Evolutionary conservation across 2,797 vertebrate genomes (phyloP), one percentile per base, ranked within the genome.

Genomic region (Acanthurus leucopareius): DNA sequence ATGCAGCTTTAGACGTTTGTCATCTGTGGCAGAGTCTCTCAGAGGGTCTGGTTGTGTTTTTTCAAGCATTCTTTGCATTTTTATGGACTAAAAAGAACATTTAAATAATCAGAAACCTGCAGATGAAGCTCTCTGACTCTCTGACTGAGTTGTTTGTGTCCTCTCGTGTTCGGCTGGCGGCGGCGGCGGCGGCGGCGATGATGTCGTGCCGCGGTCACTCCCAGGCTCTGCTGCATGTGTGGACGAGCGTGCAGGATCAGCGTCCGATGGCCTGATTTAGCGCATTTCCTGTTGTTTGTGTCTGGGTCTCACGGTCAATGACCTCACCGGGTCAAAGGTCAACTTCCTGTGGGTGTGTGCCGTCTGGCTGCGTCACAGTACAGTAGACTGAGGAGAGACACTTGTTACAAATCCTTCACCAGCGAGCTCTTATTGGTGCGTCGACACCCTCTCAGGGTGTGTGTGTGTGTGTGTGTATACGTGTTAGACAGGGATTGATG

Each of bases 261-360:
- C 53, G 66, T 80, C 88, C 84, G 73, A 47, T 63, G 57, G 60
- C 72, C 72, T 81, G 70, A 83, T 90, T 87, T 78, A 75, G 70
- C 9, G 16, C n/a, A 66, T 86, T 89, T 92, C 82, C 88, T 89
- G 86, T 86, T 89, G 82, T 80, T 85, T 73, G 80, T 19, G 88
- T 93, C 86, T 88, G 79, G 57, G 62, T 89, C 82, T 72, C 78
- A 78, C 9, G 35, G 79, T 88, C 86, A 82, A 5, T 59, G 85
- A 87, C 80, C 88, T 72, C 47, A 10, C 5, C 0, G 42, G 86
- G 77, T 86, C 73, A 79, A 28, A 82, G 85, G 77, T 88, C 67
- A 2, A 53, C 67, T 63, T 76, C 73, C 80, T 52, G 54, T 1
- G 5, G 66, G 38, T 75, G 72, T 75, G 72, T 7, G 3, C 58